Base-by-base conservation (phyloP, 37 sponge, comb jelly and placozoan genomes). In the Petrosia ficiformis region DNA sequence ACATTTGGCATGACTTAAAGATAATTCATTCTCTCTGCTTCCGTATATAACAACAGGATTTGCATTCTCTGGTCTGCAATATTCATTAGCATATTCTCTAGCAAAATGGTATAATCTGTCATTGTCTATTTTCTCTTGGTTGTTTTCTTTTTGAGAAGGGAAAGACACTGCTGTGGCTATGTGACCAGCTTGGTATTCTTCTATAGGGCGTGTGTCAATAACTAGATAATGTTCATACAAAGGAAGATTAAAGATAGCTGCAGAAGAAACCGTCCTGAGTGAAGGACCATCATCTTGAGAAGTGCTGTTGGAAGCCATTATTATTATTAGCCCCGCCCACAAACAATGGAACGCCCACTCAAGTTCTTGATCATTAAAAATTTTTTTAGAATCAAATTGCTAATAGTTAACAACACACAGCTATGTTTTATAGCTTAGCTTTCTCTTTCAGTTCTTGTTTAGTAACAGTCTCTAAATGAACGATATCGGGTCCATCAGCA, bases 401-500 rank as follows among this genome's bases (percentile, higher is more conserved):
- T n/a, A n/a, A n/a, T n/a, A n/a, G n/a, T n/a, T n/a, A n/a, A n/a
- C n/a, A n/a, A n/a, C n/a, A n/a, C n/a, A n/a, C n/a, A n/a, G n/a
- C n/a, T n/a, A n/a, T n/a, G 54, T 10, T 48, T 82, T 39, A 84
- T 25, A 84, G 73, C 65, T 84, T 84, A 4, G 84, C 58, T 24
- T 73, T 67, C 14, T 36, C 61, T 67, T 82, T 89, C 16, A 95
- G 60, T 67, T 92, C 96, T 65, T 42, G 39, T 35, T 85, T 89
- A 37, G 90, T 90, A 28, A 95, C 90, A 16, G 86, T 82, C 25
- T 90, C 87, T 44, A 86, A 63, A 81, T 95, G 96, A 0, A 95
- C 96, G 28, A 78, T 84, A 74, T 95, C 96, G 0, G 96, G 96
- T 4, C 96, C 96, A 67, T 95, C 96, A 44, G 96, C 96, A 44